A percentile compares a stretch with the other conserved stretches of the same genome.
Evolutionary conservation across 2,797 vertebrate genomes (phyloP).

Genomic region (Monodelphis domestica): DNA sequence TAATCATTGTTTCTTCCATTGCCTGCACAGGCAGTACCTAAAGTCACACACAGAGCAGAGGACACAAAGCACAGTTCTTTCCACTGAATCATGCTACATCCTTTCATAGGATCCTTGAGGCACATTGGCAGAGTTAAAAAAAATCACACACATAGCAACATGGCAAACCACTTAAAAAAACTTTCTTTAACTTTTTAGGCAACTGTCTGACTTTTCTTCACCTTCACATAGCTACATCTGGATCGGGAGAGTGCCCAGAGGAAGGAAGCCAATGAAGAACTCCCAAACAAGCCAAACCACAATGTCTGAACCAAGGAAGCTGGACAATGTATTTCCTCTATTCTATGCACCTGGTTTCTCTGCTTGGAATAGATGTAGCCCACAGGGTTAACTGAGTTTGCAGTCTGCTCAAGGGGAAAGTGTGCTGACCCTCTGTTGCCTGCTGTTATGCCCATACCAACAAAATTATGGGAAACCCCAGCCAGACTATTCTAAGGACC

Average conservation of each 20-base stretch:
- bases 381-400: background rate
- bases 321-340: background rate
- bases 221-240: background rate
- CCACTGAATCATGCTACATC: background rate
- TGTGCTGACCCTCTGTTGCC: background rate
- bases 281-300: background rate
- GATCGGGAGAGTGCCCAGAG: background rate
- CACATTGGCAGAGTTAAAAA: background rate
- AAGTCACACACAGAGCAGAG: background rate
- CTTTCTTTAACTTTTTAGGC: background rate
- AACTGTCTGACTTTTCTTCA: background rate
- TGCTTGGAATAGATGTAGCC: background rate
- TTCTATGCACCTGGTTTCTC: background rate
- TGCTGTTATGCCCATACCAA: background rate
- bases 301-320: background rate
- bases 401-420: background rate
- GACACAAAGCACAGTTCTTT: background rate
- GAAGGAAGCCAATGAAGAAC: background rate
- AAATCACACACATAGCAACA: background rate
- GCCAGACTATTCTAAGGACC: slow-evolving; percentile 48
- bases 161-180: background rate
- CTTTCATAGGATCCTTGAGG: background rate
- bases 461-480: slow-evolving; percentile 41
- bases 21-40: background rate
- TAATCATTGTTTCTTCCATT: background rate